phyloP scores from a whole-genome alignment of 2,113 vertebrate genomes.

The Sinocyclocheilus anshuiensis region DNA sequence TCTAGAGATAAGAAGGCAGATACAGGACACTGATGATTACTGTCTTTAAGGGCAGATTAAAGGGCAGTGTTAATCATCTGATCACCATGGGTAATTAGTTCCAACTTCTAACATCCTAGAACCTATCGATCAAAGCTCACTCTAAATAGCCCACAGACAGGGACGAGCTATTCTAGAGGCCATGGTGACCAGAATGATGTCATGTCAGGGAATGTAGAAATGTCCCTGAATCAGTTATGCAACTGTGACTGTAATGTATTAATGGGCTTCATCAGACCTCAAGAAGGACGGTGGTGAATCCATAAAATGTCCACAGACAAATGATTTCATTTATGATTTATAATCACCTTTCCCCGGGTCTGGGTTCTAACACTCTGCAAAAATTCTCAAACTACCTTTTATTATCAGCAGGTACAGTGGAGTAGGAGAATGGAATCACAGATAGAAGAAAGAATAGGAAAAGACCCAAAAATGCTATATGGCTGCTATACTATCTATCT shows the following conservation, averaged over 20 bases:
- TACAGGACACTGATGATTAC: slow-evolving; percentile 37
- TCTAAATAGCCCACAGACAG: slow-evolving; percentile 27
- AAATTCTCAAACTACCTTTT: neutral
- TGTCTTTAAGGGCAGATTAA: slow-evolving; percentile 41
- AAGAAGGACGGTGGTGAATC: slow-evolving; percentile 17
- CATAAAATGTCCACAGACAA: slow-evolving; percentile 20
- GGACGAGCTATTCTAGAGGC: slow-evolving; percentile 13
- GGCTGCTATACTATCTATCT: neutral
- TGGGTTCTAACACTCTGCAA: neutral
- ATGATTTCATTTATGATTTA: slow-evolving; percentile 37
- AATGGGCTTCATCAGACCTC: slow-evolving; percentile 19
- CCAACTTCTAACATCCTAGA: slow-evolving; percentile 36
- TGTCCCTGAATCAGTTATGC: slow-evolving; percentile 21
- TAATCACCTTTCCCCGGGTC: slow-evolving; percentile 5
- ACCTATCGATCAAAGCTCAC: slow-evolving; percentile 43
- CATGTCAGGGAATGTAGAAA: slow-evolving; percentile 37
- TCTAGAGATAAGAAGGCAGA: slow-evolving; percentile 12
- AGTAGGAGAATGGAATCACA: neutral
- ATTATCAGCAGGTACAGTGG: neutral
- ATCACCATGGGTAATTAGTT: slow-evolving; percentile 51
- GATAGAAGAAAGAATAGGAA: neutral
- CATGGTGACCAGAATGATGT: slow-evolving; percentile 9
- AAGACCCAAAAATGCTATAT: neutral
- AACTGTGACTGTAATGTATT: slow-evolving; percentile 2
- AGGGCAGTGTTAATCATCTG: slow-evolving; percentile 52